Base-by-base conservation (phyloP, 2,888 invertebrate species). In the Apodemia duryi region DNA sequence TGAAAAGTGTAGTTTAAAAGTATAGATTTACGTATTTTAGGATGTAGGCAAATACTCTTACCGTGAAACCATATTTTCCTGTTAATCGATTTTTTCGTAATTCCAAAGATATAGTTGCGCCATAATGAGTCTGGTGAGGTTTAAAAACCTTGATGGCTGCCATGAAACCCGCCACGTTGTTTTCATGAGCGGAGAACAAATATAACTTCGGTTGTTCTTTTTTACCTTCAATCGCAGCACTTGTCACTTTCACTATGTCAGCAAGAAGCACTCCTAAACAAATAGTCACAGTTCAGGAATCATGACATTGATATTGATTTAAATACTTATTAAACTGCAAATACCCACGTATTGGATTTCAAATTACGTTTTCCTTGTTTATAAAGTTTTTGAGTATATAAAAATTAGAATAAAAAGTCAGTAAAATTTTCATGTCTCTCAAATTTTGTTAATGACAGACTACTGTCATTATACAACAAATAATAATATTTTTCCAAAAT, bases 141-240 rank as follows among this genome's bases (percentile, higher is more conserved):
- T 91, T 79, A 74, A 90, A 95, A 1, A 93, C 90, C 10, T 86
- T 84, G 0, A 94, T 83, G 2, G 93, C 93, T 1, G 89, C 85
- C 75, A 95, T 86, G n/a, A 94, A 70, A 0, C 91, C 91, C 0
- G 93, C 93, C 1, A 95, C 90, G 52, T 94, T 95, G 64, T 94
- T 93, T 77, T 95, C 95, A 76, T 95, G 95, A 0, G 92, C 94
- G 0, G 94, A 93, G 73, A 92, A 93, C 65, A 94, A 73, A 54
- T 85, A 82, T 35, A 94, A 68, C 72, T 92, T 93, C 0, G 85
- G 83, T 49, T 78, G 83, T 7, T 83, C 79, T 1, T 70, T 69
- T 51, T 90, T 75, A 3, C 93, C 46, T 46, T 46, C 13, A 6
- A 57, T 32, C 54, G 29, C 28, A 10, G 29, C 54, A 29, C 5